Conservation (phyloP, 2,888 invertebrate species). For the Drosophila demipolita region DNA sequence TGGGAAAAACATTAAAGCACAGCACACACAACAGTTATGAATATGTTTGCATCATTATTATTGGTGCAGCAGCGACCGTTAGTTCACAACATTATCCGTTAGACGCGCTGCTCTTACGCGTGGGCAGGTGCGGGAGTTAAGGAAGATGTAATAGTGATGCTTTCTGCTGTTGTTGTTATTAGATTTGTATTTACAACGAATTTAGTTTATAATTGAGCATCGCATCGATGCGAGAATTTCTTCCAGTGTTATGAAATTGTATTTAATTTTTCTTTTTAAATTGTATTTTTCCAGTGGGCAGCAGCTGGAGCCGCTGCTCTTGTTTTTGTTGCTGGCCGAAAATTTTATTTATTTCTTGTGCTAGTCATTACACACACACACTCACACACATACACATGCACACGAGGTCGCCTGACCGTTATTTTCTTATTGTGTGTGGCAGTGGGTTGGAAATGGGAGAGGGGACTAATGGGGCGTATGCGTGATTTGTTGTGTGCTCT, state of each 20-base stretch:
- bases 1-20: conserved; percentile 6
- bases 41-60: conserved; percentile 16
- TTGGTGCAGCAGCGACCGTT: conserved; percentile 12
- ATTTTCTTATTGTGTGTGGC: conserved; percentile 36
- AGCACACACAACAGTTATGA: conserved; percentile 19
- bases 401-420: conserved; percentile 56
- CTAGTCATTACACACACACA: conserved; percentile 68
- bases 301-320: conserved; percentile 66
- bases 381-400: conserved; percentile 20
- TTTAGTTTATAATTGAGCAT: conserved; percentile 42
- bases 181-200: conserved; percentile 50
- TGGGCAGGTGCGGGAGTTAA: not conserved
- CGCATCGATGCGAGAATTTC: conserved; percentile 26
- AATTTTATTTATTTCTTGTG: conserved; percentile 73
- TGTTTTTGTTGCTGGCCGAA: conserved; percentile 32
- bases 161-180: conserved; percentile 35
- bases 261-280: conserved; percentile 29
- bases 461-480: conserved; percentile 36
- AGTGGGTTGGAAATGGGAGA: conserved; percentile 67
- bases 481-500: conserved; percentile 7
- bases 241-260: conserved; percentile 22
- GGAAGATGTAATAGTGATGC: not conserved
- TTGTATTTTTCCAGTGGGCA: conserved; percentile 49
- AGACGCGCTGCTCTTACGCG: conserved; percentile 24
- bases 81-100: conserved; percentile 29